Evolutionary conservation across 2,113 vertebrate species (phyloP).

Genomic region (Thunnus thynnus): DNA sequence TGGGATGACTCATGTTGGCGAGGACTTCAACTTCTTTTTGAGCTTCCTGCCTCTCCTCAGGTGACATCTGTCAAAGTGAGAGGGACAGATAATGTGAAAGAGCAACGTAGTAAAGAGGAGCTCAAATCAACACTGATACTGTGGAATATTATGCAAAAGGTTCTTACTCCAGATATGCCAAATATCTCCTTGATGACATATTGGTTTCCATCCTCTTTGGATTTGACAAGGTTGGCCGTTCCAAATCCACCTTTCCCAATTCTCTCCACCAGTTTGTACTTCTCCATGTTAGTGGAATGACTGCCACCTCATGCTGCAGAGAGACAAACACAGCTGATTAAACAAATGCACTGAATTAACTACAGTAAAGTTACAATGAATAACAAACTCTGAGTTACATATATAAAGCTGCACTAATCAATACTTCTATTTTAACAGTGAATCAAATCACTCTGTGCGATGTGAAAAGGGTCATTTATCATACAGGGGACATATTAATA

Average conservation of each 20-base stretch:
- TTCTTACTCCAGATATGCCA: constrained; percentile 92
- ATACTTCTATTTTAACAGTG: too few species aligned
- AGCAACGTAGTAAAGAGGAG: not conserved
- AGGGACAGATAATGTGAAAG: not conserved
- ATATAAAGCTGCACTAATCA: too few species aligned
- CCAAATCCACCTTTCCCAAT: constrained; percentile 99
- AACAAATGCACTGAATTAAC: too few species aligned
- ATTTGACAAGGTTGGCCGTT: constrained; percentile 94
- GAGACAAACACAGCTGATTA: not conserved
- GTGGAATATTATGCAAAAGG: not conserved
- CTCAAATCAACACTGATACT: not conserved
- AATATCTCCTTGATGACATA: constrained; percentile 98
- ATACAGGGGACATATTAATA: too few species aligned
- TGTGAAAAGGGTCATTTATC: too few species aligned
- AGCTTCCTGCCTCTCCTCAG: constrained; percentile 95
- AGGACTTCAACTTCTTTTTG: constrained; percentile 98
- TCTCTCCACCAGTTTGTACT: constrained; percentile 93
- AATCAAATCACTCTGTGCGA: too few species aligned
- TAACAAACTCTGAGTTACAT: too few species aligned
- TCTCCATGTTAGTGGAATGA: constrained; percentile 90
- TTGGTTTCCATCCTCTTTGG: constrained; percentile 91
- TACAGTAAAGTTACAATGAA: too few species aligned
- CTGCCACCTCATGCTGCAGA: constrained; percentile 76
- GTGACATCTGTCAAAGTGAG: constrained; percentile 90
- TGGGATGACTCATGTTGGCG: constrained; percentile 98